Conservation (phyloP, 2,888 invertebrate species). For the Oligia latruncula region DNA sequence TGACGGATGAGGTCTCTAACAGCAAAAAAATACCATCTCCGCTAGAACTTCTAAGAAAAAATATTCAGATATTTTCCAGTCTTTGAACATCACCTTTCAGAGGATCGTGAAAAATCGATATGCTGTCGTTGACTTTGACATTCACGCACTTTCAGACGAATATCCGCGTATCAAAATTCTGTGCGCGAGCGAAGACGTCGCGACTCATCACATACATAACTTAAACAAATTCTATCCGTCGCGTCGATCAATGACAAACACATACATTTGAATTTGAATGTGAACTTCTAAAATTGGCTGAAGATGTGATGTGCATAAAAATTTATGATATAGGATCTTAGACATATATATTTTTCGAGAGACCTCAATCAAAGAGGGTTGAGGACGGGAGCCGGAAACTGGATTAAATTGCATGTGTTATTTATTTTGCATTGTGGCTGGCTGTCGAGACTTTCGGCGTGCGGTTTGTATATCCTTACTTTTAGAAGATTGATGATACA, state of each 20-base stretch:
- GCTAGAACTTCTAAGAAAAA: constrained; percentile 31
- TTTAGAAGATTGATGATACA: constrained; percentile 59
- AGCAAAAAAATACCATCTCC: constrained; percentile 13
- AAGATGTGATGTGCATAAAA: constrained; percentile 42
- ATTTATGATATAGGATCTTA: constrained; percentile 2
- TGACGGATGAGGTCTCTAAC: constrained; percentile 52
- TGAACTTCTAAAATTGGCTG: constrained; percentile 27
- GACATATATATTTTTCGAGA: constrained; percentile 38
- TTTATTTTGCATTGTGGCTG: constrained; percentile 54
- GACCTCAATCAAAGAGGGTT: constrained; percentile 33
- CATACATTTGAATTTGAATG: constrained; percentile 41
- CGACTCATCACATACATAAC: constrained; percentile 50
- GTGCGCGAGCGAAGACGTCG: constrained; percentile 16
- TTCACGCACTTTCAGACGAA: constrained; percentile 27
- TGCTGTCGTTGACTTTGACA: constrained; percentile 48
- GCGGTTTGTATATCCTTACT: constrained; percentile 44
- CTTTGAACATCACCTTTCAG: constrained; percentile 50
- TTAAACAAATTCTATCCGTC: constrained; percentile 56
- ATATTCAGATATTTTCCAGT: constrained; percentile 58
- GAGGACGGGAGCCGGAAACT: constrained; percentile 16
- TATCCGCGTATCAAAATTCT: constrained; percentile 57
- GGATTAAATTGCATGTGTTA: constrained; percentile 54
- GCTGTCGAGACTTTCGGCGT: constrained; percentile 40
- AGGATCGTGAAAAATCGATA: constrained; percentile 61
- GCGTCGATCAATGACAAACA: constrained; percentile 55